phyloP scores from a whole-genome alignment of 2,797 vertebrate genomes.

The Tauraco hartlaubi region DNA sequence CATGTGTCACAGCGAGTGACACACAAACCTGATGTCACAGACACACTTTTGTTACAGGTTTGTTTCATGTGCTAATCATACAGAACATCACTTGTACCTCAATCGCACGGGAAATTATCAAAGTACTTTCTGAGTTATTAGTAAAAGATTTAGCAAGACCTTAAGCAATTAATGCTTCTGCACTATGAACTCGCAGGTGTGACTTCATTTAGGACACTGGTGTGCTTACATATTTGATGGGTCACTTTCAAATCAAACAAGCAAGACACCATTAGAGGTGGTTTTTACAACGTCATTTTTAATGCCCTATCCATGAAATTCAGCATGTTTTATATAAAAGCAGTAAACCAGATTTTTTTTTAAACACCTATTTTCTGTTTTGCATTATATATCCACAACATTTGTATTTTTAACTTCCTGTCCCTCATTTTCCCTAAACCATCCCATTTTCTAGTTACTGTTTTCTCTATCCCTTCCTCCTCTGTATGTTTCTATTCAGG shows the following conservation, averaged over 20 bases:
- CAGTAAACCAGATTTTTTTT: not conserved
- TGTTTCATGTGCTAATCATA: not conserved
- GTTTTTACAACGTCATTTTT: not conserved
- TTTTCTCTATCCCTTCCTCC: not conserved
- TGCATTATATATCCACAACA: not conserved
- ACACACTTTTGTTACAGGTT: not conserved
- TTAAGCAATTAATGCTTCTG: not conserved
- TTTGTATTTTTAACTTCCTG: not conserved
- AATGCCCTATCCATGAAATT: not conserved
- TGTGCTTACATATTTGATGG: not conserved
- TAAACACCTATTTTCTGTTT: not conserved
- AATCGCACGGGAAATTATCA: not conserved
- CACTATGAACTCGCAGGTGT: not conserved
- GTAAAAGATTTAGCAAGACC: not conserved
- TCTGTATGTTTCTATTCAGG: not conserved
- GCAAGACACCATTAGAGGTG: not conserved
- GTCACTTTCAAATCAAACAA: not conserved
- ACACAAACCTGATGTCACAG: not conserved
- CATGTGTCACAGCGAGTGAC: not conserved
- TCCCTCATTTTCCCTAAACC: not conserved
- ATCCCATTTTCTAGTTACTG: not conserved
- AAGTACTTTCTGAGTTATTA: not conserved
- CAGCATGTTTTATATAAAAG: not conserved
- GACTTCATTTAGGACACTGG: not conserved
- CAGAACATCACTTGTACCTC: not conserved